phyloP scores from a whole-genome alignment of 92 coral and sea anemone genomes.

The Anthopleura xanthogrammica region DNA sequence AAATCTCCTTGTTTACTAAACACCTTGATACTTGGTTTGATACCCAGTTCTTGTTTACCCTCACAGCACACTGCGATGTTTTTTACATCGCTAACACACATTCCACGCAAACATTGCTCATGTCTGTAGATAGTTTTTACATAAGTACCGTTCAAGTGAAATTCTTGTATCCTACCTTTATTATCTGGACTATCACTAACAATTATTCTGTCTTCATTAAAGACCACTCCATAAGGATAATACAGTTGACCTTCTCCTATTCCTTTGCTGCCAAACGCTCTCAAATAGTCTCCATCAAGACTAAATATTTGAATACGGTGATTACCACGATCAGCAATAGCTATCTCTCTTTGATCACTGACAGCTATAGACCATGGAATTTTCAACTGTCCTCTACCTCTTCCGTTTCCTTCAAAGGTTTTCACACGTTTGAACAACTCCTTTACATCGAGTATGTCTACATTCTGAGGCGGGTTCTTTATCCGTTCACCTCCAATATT shows the following conservation, averaged over 20 bases:
- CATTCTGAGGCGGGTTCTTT: constrained; percentile 11
- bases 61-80: neutral
- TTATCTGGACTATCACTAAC: neutral
- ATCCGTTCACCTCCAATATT: constrained; percentile 15
- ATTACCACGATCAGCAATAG: neutral
- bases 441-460: neutral
- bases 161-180: neutral
- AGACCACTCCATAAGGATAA: neutral
- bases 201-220: constrained; percentile 1
- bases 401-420: neutral
- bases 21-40: neutral
- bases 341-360: neutral
- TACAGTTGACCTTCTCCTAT: constrained; percentile 2
- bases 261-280: constrained; percentile 16
- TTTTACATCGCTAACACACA: neutral
- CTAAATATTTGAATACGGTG: neutral
- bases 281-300: neutral
- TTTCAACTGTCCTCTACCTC: neutral
- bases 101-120: neutral
- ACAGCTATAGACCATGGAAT: neutral
- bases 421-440: neutral
- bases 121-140: neutral
- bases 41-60: neutral
- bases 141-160: neutral
- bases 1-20: neutral